These are phyloP conservation scores for Suncus etruscus DNA, from an alignment of 2,113 vertebrate species.

Conservation along the genomic window DNA sequence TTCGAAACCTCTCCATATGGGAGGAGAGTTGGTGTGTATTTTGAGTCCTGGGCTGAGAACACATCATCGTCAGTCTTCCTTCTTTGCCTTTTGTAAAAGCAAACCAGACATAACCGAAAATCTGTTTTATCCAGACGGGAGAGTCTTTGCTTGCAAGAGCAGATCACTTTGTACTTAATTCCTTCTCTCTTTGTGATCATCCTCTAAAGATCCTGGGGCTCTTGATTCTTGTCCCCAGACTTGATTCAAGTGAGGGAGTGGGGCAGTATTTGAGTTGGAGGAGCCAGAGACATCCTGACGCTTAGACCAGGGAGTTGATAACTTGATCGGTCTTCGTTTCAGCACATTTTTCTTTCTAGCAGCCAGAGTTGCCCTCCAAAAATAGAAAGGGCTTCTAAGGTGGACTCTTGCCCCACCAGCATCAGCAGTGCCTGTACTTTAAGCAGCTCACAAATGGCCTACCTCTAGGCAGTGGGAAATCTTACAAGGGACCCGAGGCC, in stretches of 20 bases:
- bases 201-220: background rate
- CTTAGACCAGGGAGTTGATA: background rate
- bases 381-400: slow-evolving; percentile 60
- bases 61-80: background rate
- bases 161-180: background rate
- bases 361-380: slow-evolving; percentile 39
- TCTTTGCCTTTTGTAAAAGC: slow-evolving; percentile 71
- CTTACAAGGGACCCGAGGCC: background rate
- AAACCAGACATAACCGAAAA: slow-evolving; percentile 71
- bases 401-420: background rate
- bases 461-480: fast-evolving
- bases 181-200: background rate
- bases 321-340: background rate
- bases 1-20: background rate
- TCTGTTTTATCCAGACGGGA: slow-evolving; percentile 42
- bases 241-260: background rate
- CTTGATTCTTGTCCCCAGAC: background rate
- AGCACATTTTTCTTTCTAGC: slow-evolving; percentile 27
- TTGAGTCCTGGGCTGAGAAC: slow-evolving; percentile 64
- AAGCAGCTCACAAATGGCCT: background rate
- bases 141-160: background rate
- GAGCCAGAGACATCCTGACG: background rate
- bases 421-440: background rate
- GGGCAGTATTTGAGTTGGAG: background rate
- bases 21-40: background rate